Evolutionary conservation across 2,113 vertebrate genomes (phyloP), one percentile per base, ranked within the genome.

Genomic region (Phalacrocorax aristotelis): DNA sequence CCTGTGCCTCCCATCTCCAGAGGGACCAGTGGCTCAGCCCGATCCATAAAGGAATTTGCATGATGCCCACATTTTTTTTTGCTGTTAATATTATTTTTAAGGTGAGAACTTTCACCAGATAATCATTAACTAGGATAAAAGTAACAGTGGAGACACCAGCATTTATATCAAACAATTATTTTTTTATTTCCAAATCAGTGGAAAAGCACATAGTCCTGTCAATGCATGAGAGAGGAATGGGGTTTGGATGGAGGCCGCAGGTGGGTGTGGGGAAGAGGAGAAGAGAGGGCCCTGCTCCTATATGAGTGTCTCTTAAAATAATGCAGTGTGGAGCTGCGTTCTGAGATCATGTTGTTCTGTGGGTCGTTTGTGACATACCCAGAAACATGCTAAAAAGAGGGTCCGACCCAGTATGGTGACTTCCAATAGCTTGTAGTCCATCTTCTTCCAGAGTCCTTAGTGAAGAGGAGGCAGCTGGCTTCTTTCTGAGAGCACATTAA

Each of bases 401-500:
- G 40, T 80, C 51, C 2, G 13, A 61, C 79, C 22, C 8, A 60
- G 6, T n/a, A 13, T n/a, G 83, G 71, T 96, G 90, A 69, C 90
- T 86, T 96, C 92, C 86, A 91, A 66, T 90, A 74, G 85, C 64
- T 93, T 83, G 34, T 62, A 94, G 62, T 46, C 46, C 88, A 51
- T 72, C 78, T 93, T 91, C 74, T 91, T 69, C 84, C 75, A 61
- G 44, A 87, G 48, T 40, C 48, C 76, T 19, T 64, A 34, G 70
- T 68, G 70, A 84, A 83, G 89, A 93, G 87, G 70, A 91, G 92
- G 81, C 93, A 90, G 90, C 70, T 94, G 85, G 49, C 84, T 93
- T 88, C 78, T 85, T 95, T 83, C 71, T 93, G 85, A 60, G 64
- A 93, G 23, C 62, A 58, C 79, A 57, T 70, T 74, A 89, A 79